Conservation (phyloP, 1,140 invertebrate species). For the Drosophila funebris region DNA sequence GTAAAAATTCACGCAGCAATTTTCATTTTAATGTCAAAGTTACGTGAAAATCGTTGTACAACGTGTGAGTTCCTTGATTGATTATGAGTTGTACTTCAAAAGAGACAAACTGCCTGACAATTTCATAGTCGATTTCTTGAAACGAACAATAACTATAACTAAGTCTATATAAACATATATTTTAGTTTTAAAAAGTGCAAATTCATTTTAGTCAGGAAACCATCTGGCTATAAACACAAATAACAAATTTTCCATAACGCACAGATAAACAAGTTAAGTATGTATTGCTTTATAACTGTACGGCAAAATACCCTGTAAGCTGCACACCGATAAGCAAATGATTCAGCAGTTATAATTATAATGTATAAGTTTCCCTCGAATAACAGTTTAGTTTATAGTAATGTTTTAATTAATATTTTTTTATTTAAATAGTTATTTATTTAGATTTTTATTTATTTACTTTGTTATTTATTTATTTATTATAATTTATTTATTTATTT, state of each 20-base stretch:
- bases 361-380: too few species aligned
- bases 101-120: background rate
- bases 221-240: slow-evolving; percentile 12
- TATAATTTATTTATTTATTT: too few species aligned
- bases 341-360: too few species aligned
- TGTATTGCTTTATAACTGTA: background rate
- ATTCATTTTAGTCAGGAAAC: background rate
- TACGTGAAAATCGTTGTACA: slow-evolving; percentile 24
- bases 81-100: background rate
- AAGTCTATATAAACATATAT: too few species aligned
- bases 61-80: slow-evolving; percentile 2
- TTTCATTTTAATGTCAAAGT: slow-evolving; percentile 57
- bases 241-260: slow-evolving; percentile 18
- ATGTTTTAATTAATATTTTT: too few species aligned
- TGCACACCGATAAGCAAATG: too few species aligned
- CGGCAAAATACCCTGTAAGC: background rate
- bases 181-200: background rate
- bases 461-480: too few species aligned
- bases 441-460: too few species aligned
- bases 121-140: too few species aligned
- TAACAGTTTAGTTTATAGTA: too few species aligned
- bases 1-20: slow-evolving; percentile 56
- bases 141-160: too few species aligned
- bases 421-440: too few species aligned
- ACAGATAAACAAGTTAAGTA: slow-evolving; percentile 5